Evolutionary conservation across 2,888 invertebrate genomes (phyloP).

Genomic region (Phorcus lineatus): DNA sequence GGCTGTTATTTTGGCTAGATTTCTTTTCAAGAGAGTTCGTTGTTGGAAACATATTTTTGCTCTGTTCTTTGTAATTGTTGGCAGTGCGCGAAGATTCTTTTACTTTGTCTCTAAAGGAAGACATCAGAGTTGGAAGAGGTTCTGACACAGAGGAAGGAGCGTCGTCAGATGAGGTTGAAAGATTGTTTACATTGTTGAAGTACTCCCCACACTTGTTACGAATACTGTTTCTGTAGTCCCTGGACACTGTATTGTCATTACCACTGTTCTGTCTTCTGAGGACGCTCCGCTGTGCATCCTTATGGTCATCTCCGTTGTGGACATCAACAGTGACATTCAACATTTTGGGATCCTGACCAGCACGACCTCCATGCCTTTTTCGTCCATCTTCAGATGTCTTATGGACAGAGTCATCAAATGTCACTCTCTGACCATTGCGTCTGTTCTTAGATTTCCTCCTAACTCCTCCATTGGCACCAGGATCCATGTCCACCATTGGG

Average conservation of each 20-base stretch:
- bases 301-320: constrained; percentile 41
- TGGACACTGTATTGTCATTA: constrained; percentile 41
- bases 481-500: constrained; percentile 31
- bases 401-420: constrained; percentile 66
- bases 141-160: constrained; percentile 28
- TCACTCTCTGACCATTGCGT: constrained; percentile 63
- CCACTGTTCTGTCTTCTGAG: constrained; percentile 18
- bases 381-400: constrained; percentile 42
- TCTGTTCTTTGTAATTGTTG: constrained; percentile 44
- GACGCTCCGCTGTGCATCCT: neutral
- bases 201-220: constrained; percentile 59
- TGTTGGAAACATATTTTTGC: constrained; percentile 29
- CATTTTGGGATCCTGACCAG: constrained; percentile 35
- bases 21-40: constrained; percentile 13
- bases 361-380: constrained; percentile 29
- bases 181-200: constrained; percentile 38
- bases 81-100: constrained; percentile 48
- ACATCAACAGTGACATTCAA: constrained; percentile 64
- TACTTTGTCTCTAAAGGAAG: constrained; percentile 50
- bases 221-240: constrained; percentile 59
- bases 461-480: constrained; percentile 37
- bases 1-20: neutral
- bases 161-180: constrained; percentile 35
- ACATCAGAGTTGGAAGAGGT: constrained; percentile 48
- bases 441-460: constrained; percentile 51